Conservation (phyloP, 1,140 invertebrate species). For the Carcinoscorpius rotundicauda region DNA sequence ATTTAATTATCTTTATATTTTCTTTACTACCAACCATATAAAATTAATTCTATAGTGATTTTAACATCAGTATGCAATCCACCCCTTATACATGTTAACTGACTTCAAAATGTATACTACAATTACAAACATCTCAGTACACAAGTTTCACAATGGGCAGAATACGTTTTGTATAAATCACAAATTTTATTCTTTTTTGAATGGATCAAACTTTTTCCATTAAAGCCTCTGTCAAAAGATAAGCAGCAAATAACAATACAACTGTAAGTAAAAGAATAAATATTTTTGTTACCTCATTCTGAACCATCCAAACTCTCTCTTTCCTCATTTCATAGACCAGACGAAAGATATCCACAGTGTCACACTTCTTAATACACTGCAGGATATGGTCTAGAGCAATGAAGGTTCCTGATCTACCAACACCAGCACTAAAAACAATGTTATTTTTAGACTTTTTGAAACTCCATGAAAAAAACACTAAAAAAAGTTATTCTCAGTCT, state of each 20-base stretch:
- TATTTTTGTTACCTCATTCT: conserved; percentile 40
- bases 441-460: too few relatives aligned
- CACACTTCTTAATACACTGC: conserved; percentile 38
- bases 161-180: conserved; percentile 1
- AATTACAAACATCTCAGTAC: too few relatives aligned
- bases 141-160: too few relatives aligned
- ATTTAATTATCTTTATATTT: too few relatives aligned
- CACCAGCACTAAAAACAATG: conserved; percentile 51
- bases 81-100: too few relatives aligned
- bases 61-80: too few relatives aligned
- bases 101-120: too few relatives aligned
- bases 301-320: conserved; percentile 95
- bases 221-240: conserved; percentile 2
- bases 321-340: conserved; percentile 92
- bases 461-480: conserved; percentile 18
- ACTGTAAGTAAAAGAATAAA: too few relatives aligned
- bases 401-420: conserved; percentile 82
- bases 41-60: too few relatives aligned
- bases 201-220: neutral
- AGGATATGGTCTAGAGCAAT: conserved; percentile 86
- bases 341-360: conserved; percentile 87
- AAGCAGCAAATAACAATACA: neutral
- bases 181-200: neutral
- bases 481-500: conserved; percentile 22
- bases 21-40: too few relatives aligned